These are phyloP conservation scores for Coelopa frigida DNA, from an alignment of 1,140 invertebrate species.

Conservation along the genomic window DNA sequence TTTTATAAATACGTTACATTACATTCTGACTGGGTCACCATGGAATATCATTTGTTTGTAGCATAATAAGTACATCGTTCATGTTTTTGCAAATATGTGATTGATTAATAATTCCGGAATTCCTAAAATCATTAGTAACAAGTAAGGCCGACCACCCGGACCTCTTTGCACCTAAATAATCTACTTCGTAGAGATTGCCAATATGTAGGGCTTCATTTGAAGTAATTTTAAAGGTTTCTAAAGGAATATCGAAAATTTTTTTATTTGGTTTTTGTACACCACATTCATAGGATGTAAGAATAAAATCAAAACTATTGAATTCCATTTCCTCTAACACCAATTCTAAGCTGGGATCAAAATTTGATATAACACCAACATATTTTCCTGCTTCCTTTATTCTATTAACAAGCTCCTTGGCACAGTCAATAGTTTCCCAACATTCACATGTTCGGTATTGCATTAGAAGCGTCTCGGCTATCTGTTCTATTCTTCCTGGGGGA, in stretches of 20 bases:
- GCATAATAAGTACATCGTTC: too few species aligned
- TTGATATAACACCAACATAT: conserved; percentile 37
- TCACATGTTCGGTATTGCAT: conserved; percentile 23
- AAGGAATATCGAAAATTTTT: conserved; percentile 25
- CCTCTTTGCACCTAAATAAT: conserved; percentile 67
- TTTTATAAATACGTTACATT: too few species aligned
- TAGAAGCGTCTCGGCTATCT: conserved; percentile 22
- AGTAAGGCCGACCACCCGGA: conserved; percentile 65
- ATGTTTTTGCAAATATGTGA: too few species aligned
- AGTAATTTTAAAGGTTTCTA: conserved; percentile 26
- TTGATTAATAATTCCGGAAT: background rate
- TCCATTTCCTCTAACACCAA: conserved; percentile 26
- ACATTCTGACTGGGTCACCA: too few species aligned
- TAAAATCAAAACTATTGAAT: conserved; percentile 33
- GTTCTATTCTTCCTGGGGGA: conserved; percentile 14
- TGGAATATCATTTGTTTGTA: too few species aligned
- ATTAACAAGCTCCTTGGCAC: conserved; percentile 25
- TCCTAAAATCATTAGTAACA: conserved; percentile 8
- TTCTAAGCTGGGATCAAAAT: conserved; percentile 33
- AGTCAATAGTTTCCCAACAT: conserved; percentile 26
- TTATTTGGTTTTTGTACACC: conserved; percentile 30
- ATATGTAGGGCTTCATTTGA: conserved; percentile 68
- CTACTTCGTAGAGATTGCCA: conserved; percentile 66
- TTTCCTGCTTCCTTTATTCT: conserved; percentile 22
- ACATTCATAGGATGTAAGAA: conserved; percentile 36